Evolutionary conservation across 1,140 invertebrate genomes (phyloP).

Genomic region (Lucilia cuprina): DNA sequence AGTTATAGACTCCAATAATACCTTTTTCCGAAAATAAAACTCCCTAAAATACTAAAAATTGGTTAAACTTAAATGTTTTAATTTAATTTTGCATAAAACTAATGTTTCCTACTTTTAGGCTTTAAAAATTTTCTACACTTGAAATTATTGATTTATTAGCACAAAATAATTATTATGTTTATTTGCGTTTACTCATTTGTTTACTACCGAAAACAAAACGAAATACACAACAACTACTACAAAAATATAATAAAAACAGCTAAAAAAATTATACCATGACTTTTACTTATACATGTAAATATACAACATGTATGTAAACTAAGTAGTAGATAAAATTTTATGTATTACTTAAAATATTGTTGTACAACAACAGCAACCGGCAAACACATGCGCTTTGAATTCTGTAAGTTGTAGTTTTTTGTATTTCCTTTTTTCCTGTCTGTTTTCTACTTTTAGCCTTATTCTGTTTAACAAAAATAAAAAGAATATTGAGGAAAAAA

Average conservation of each 20-base stretch:
- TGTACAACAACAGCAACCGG: not conserved
- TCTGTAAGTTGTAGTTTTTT: not conserved
- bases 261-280: not conserved
- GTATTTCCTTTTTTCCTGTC: not conserved
- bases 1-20: too few species aligned
- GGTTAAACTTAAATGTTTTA: not conserved
- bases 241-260: too few species aligned
- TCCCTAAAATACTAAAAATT: too few species aligned
- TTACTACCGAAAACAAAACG: not conserved
- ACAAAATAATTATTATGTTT: not conserved
- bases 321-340: slow-evolving; percentile 29
- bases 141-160: slow-evolving; percentile 3
- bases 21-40: too few species aligned
- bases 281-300: slow-evolving; percentile 1
- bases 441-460: not conserved
- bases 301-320: not conserved
- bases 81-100: not conserved
- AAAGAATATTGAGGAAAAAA: not conserved
- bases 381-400: slow-evolving; percentile 31
- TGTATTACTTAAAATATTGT: slow-evolving; percentile 20
- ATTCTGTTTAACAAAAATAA: not conserved
- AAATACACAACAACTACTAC: not conserved
- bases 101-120: not conserved
- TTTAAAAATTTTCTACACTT: not conserved
- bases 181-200: not conserved